phyloP scores from a whole-genome alignment of 2,888 invertebrate species.

The Sphaeridia pumilis region DNA sequence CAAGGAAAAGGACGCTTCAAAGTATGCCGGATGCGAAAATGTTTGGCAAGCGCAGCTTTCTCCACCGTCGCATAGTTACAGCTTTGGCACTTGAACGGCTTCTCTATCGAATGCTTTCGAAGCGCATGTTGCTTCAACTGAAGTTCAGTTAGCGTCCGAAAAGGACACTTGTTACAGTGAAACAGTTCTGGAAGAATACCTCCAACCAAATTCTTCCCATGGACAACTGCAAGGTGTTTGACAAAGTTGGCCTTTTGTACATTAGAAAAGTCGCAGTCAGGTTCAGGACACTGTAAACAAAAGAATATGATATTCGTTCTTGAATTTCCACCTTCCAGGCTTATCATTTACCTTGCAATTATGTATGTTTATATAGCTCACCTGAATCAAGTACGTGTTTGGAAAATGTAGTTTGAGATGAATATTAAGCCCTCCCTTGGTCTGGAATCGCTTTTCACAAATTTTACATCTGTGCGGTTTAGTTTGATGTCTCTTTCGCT shows the following conservation, averaged over 20 bases:
- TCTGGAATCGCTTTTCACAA: slow-evolving; percentile 33
- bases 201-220: slow-evolving; percentile 34
- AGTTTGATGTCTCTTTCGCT: no score
- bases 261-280: slow-evolving; percentile 32
- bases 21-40: slow-evolving; percentile 36
- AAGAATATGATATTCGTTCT: slow-evolving; percentile 4
- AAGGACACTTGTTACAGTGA: slow-evolving; percentile 30
- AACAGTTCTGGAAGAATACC: slow-evolving; percentile 24
- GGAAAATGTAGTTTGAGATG: slow-evolving; percentile 30
- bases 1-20: slow-evolving; percentile 35
- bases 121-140: slow-evolving; percentile 35
- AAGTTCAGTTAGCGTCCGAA: slow-evolving; percentile 33
- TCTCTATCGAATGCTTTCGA: slow-evolving; percentile 28
- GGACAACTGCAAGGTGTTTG: slow-evolving; percentile 36
- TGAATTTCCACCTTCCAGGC: no score
- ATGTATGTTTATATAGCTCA: slow-evolving; percentile 4
- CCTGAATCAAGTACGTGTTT: slow-evolving; percentile 20
- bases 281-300: slow-evolving; percentile 28
- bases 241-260: slow-evolving; percentile 36
- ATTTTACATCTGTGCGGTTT: slow-evolving; percentile 20
- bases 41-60: slow-evolving; percentile 36
- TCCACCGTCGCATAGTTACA: slow-evolving; percentile 37
- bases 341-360: no score
- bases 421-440: slow-evolving; percentile 32
- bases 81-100: slow-evolving; percentile 32